phyloP scores from a whole-genome alignment of 1,140 invertebrate species.

The Anastrepha ludens region DNA sequence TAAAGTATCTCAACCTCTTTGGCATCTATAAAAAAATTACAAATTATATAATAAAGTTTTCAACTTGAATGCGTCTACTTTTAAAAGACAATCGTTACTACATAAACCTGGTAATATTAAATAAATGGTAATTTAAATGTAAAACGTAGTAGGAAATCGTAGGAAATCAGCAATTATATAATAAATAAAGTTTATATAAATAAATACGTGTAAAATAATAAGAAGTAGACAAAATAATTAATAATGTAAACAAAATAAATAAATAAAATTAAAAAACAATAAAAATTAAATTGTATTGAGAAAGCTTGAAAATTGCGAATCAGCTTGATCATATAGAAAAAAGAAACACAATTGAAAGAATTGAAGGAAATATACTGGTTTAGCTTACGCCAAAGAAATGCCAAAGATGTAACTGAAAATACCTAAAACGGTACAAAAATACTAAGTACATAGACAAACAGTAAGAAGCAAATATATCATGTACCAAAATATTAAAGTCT shows the following conservation, averaged over 20 bases:
- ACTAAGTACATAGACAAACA: background rate
- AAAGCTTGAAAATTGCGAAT: no score
- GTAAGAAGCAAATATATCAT: no score
- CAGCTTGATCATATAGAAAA: background rate
- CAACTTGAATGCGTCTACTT: slow-evolving; percentile 4
- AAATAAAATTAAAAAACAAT: no score
- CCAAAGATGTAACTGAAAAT: slow-evolving; percentile 42
- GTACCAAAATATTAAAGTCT: background rate
- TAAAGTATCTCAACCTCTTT: no score
- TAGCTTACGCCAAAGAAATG: background rate
- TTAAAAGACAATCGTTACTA: slow-evolving; percentile 30
- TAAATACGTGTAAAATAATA: background rate
- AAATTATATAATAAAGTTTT: background rate
- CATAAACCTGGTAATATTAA: background rate
- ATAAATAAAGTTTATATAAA: background rate
- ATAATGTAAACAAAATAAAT: background rate
- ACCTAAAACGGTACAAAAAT: slow-evolving; percentile 34
- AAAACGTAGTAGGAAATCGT: background rate
- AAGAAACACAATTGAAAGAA: background rate
- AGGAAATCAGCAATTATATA: background rate
- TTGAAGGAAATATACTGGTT: no score
- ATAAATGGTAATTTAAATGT: background rate
- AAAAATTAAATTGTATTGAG: no score
- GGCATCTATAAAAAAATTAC: no score
- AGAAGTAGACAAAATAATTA: background rate